Base-by-base conservation (phyloP, 1,140 invertebrate genomes). In the Littorina saxatilis region DNA sequence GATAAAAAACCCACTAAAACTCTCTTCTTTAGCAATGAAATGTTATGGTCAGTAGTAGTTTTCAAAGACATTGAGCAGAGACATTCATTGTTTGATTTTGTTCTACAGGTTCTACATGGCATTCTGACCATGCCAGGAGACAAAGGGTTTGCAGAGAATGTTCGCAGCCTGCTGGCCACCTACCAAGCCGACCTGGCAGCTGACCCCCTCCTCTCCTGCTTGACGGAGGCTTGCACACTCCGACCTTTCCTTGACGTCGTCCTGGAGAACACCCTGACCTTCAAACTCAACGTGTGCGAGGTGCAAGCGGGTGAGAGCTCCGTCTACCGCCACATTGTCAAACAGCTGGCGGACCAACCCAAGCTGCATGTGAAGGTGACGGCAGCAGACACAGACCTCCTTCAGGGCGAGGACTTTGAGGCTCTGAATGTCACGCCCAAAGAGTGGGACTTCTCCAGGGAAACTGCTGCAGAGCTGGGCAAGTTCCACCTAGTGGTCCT, bases 281-380 rank as follows among this genome's bases (percentile, higher is more conserved):
- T 95, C 0, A 96, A 96, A 86, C 88, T 98, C 2, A 97, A 96
- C 88, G 93, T 95, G n/a, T 93, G 95, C 5, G 98, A 99, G 93
- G 92, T 96, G 0, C 88, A 87, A 66, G 89, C 91, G 2, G 84
- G 83, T 27, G 82, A 87, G 9, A 85, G 87, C 79, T 40, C 83
- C 20, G 40, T 93, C 1, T 88, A 89, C 68, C 72, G 86, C 37
- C 72, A 81, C 32, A 80, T 92, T 17, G 84, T 87, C 23, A 82
- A 89, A 32, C 79, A 87, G 15, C 78, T 93, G 52, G 72, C 82
- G 13, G 90, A 90, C 23, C 92, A 94, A 76, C 91, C 93, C 5
- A 80, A 92, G 66, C 78, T 93, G 15, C 88, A 91, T 47, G 75
- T 93, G 11, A 89, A 91, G 35, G 94, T 93, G 85, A 89, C 85